A percentile compares a stretch with the other conserved stretches of the same genome.
Evolutionary conservation across 1,140 invertebrate species (phyloP).

Genomic region (Lordiphosa mommai): DNA sequence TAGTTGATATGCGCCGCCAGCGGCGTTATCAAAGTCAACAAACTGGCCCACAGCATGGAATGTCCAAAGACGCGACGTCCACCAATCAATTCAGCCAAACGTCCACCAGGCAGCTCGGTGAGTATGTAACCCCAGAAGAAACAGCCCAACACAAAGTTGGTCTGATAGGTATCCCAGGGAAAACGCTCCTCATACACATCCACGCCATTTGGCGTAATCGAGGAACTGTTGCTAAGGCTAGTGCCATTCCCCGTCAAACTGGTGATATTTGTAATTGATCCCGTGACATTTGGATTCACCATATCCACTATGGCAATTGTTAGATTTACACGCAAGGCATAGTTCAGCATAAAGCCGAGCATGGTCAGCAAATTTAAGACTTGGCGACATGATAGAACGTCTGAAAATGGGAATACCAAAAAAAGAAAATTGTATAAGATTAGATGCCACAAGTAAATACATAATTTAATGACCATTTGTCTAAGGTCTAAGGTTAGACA

Average conservation of each 20-base stretch:
- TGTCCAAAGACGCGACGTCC: slow-evolving; percentile 89
- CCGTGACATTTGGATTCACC: slow-evolving; percentile 81
- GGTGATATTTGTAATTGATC: slow-evolving; percentile 38
- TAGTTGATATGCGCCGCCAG: slow-evolving; percentile 84
- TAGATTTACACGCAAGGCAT: slow-evolving; percentile 92
- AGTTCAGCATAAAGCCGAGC: slow-evolving; percentile 92
- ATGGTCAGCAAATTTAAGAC: slow-evolving; percentile 91
- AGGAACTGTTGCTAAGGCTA: slow-evolving; percentile 11
- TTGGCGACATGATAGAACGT: slow-evolving; percentile 87
- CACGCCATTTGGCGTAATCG: slow-evolving; percentile 13
- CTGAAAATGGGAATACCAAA: slow-evolving; percentile 81
- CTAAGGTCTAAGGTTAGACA: slow-evolving; percentile 26
- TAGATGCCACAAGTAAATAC: slow-evolving; percentile 1
- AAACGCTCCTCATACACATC: slow-evolving; percentile 80
- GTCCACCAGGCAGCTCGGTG: slow-evolving; percentile 91
- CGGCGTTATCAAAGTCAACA: slow-evolving; percentile 91
- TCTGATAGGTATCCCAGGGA: slow-evolving; percentile 86
- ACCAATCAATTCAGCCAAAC: slow-evolving; percentile 90
- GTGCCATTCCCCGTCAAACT: slow-evolving; percentile 69
- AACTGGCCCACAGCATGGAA: slow-evolving; percentile 90
- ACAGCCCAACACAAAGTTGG: slow-evolving; percentile 89
- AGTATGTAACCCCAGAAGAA: slow-evolving; percentile 96
- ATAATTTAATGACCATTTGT: slow-evolving; percentile 6
- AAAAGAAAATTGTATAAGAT: slow-evolving; percentile 13
- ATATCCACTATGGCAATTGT: slow-evolving; percentile 94